Base-by-base conservation (phyloP, 2,113 vertebrate species). In the Tragelaphus imberbis region DNA sequence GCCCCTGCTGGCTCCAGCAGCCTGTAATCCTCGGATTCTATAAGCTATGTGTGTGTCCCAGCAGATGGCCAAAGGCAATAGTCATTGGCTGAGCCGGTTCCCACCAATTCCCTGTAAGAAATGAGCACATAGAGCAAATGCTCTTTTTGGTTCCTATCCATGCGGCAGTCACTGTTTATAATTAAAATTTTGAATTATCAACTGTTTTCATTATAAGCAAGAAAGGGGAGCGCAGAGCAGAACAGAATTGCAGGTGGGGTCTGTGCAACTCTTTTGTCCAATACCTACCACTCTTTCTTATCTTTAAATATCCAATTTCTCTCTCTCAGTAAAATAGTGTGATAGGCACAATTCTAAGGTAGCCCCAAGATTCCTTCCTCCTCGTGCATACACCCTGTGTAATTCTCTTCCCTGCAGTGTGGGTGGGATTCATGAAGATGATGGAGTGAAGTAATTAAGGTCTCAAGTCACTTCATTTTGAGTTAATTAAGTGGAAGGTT, bases 141-240 rank as follows among this genome's bases (percentile, higher is more conserved):
- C 90, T 97, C 95, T 96, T 95, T 97, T 95, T 98, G 98, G 94
- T 96, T 95, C 27, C 51, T 87, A 80, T 93, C 95, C 97, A 97
- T 85, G 75, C 47, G 95, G 84, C 90, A 97, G 96, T 91, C 92
- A 97, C 93, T 97, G 94, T 97, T 97, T 90, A 96, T 94, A 87
- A 89, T 96, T 79, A 95, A 98, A 97, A 95, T 94, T 68, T 95
- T 88, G 92, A 98, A 95, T 95, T 96, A 87, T 96, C 95, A 96
- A 95, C 94, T 97, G 95, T 97, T 97, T 93, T 97, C 68, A 96
- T 97, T 89, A 90, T 71, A 88, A 97, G 85, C 85, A 96, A 93
- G 56, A 65, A 95, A 92, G 49, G 75, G 79, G 68, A 96, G 51
- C 71, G n/a, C 47, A 71, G 44, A 90, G 33, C 12, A 81, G 93